These are phyloP conservation scores for Thunnus thynnus DNA, from an alignment of 2,113 vertebrate genomes.

Conservation along the genomic window DNA sequence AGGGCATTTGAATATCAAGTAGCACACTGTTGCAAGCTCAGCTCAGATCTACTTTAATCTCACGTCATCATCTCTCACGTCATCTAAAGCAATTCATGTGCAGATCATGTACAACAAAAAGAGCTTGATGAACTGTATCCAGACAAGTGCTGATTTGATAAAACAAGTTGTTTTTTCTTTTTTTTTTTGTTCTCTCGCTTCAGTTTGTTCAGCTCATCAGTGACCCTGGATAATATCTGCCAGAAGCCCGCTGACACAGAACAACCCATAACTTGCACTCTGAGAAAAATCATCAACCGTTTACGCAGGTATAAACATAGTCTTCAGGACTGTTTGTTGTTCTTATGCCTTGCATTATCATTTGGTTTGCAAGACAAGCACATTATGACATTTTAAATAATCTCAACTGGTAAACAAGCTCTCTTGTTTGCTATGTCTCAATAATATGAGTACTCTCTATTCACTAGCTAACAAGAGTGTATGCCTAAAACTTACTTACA, in stretches of 20 bases:
- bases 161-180: background rate
- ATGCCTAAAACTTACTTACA: background rate
- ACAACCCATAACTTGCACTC: slow-evolving; percentile 71
- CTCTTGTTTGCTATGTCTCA: background rate
- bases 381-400: slow-evolving; percentile 16
- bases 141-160: slow-evolving; percentile 9
- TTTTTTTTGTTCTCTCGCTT: slow-evolving; percentile 1
- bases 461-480: background rate
- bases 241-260: slow-evolving; percentile 69
- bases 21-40: background rate
- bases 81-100: background rate
- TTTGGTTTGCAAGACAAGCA: slow-evolving; percentile 31
- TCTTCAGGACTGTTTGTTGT: background rate
- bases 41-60: slow-evolving; percentile 6
- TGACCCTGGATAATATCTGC: slow-evolving; percentile 82
- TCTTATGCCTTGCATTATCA: background rate
- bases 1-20: background rate
- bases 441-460: background rate
- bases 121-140: slow-evolving; percentile 6
- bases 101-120: background rate
- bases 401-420: slow-evolving; percentile 6
- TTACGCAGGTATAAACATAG: slow-evolving; percentile 82
- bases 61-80: background rate
- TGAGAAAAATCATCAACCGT: slow-evolving; percentile 85
- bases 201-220: slow-evolving; percentile 86